Conservation (phyloP, 2,113 vertebrate genomes). For the Anoura caudifer region DNA sequence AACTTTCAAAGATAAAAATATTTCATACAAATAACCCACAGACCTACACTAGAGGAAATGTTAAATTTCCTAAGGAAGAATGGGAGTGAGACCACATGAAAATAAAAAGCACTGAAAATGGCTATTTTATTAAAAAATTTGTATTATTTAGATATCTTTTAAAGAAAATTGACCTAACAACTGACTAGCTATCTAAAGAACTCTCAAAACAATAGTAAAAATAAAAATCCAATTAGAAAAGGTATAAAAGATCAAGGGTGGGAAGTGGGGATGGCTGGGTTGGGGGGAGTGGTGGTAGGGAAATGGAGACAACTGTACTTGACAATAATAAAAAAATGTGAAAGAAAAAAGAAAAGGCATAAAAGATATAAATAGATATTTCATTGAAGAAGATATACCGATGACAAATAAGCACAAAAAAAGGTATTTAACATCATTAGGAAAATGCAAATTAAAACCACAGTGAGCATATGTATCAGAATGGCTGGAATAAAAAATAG, state of each 20-base stretch:
- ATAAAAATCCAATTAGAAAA: slow-evolving; percentile 9
- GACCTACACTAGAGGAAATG: neutral
- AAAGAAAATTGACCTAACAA: neutral
- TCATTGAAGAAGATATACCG: neutral
- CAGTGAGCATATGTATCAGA: neutral
- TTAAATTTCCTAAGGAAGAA: neutral
- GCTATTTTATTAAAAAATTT: neutral
- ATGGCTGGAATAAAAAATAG: neutral
- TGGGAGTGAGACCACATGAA: neutral
- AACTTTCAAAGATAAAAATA: slow-evolving; percentile 10
- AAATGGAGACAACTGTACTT: too few species aligned
- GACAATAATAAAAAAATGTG: too few species aligned
- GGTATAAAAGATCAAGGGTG: neutral
- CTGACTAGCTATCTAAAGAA: neutral
- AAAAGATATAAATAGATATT: neutral
- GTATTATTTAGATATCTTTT: neutral
- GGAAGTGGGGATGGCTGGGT: too few species aligned
- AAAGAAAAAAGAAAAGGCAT: neutral
- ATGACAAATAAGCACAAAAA: neutral
- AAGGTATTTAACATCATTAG: neutral
- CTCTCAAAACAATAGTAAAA: slow-evolving; percentile 26
- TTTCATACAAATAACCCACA: neutral
- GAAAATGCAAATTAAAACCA: neutral
- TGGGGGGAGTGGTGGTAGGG: too few species aligned
- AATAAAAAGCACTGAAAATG: slow-evolving; percentile 5